Percentiles rank a stretch among this genome's conserved stretches.
phyloP scores from a whole-genome alignment of 2,113 vertebrate species.

The Aegithalos caudatus region DNA sequence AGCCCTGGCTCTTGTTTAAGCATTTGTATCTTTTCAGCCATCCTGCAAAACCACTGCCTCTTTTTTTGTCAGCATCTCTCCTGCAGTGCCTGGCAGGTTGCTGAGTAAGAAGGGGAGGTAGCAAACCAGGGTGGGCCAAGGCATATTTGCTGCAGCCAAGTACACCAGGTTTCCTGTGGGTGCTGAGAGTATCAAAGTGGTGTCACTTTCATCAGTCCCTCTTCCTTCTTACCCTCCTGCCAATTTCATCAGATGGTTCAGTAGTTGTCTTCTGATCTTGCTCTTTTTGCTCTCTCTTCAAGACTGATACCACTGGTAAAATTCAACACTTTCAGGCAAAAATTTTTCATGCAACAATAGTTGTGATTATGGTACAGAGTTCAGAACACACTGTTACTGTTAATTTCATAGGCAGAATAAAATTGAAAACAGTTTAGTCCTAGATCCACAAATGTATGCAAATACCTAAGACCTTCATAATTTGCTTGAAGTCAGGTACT shows the following conservation, averaged over 20 bases:
- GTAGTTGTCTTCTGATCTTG: background rate
- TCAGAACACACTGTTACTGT: background rate
- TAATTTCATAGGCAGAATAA: background rate
- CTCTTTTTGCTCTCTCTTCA: background rate
- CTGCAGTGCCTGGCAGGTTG: background rate
- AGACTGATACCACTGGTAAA: background rate
- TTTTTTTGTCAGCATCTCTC: background rate
- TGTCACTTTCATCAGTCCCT: background rate
- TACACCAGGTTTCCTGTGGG: background rate
- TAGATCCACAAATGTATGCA: background rate
- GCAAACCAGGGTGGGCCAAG: background rate
- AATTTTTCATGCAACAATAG: background rate
- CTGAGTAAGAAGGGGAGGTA: background rate
- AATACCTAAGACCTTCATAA: background rate
- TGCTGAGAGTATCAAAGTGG: background rate
- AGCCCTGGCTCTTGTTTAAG: background rate
- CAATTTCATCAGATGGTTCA: background rate
- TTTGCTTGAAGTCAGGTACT: background rate
- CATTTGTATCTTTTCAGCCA: background rate
- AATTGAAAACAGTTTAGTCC: background rate
- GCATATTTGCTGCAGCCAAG: background rate
- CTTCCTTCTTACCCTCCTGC: background rate
- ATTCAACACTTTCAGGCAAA: background rate
- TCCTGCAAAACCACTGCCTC: background rate
- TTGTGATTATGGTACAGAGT: background rate